Conservation (phyloP, 2,113 vertebrate genomes). For the Lagopus leucura region DNA sequence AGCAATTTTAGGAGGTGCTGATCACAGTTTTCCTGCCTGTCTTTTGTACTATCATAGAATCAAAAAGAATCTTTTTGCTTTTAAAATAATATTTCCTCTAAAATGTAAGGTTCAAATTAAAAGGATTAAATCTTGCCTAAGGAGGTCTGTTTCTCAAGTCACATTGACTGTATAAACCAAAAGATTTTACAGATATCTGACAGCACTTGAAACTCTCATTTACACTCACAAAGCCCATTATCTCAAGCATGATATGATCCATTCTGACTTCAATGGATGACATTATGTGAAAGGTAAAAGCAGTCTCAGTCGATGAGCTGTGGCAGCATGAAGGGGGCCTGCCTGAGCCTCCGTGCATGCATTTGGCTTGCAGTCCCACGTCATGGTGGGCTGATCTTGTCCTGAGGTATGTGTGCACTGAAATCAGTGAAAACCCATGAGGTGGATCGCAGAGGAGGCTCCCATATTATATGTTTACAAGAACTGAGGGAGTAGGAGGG, state of each 20-base stretch:
- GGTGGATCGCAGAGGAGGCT: neutral
- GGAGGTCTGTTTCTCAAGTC: neutral
- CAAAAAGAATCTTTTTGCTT: neutral
- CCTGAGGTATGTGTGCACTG: accelerated
- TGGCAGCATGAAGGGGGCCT: neutral
- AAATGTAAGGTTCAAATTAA: neutral
- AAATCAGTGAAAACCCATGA: accelerated
- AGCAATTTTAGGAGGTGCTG: neutral
- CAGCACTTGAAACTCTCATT: neutral
- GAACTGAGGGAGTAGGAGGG: neutral
- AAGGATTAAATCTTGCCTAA: neutral
- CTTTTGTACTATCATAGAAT: neutral
- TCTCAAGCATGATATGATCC: neutral
- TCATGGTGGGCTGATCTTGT: neutral
- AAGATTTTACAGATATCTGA: neutral
- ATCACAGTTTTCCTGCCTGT: neutral
- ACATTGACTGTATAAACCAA: neutral
- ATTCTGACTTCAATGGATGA: neutral
- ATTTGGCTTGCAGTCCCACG: accelerated
- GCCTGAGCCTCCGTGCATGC: neutral
- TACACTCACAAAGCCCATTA: neutral
- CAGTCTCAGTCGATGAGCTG: neutral
- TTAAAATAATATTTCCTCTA: neutral
- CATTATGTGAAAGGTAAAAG: neutral
- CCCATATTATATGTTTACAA: neutral